phyloP scores from a whole-genome alignment of 2,888 invertebrate species.

The Chloroclystis v-ata region DNA sequence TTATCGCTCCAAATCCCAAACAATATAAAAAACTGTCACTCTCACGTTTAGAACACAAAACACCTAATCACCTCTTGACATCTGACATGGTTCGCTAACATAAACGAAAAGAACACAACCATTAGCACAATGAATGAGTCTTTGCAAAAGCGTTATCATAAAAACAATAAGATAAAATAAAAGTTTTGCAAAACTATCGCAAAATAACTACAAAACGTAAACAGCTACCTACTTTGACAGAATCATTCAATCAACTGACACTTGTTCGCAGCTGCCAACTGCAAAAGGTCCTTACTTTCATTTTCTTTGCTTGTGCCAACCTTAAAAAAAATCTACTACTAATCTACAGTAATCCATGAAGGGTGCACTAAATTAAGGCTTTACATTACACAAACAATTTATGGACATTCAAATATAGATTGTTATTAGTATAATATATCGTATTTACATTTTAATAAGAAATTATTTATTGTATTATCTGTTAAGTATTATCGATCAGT shows the following conservation, averaged over 20 bases:
- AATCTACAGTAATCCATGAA: not conserved
- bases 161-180: conserved; percentile 72
- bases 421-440: too few species aligned
- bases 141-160: conserved; percentile 61
- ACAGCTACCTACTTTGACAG: conserved; percentile 77
- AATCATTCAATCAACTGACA: conserved; percentile 69
- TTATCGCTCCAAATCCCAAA: conserved; percentile 73
- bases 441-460: too few species aligned
- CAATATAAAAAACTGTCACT: conserved; percentile 73
- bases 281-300: conserved; percentile 60
- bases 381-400: too few species aligned
- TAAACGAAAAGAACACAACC: conserved; percentile 53
- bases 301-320: conserved; percentile 38
- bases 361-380: not conserved
- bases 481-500: too few species aligned
- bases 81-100: conserved; percentile 64
- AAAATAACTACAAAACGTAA: conserved; percentile 77
- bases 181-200: conserved; percentile 73
- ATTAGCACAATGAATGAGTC: conserved; percentile 54
- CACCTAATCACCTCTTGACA: conserved; percentile 76
- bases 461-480: too few species aligned
- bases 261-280: conserved; percentile 56
- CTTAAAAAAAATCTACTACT: conserved; percentile 1
- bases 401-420: too few species aligned
- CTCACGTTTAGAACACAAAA: conserved; percentile 69